Conservation (phyloP, 2,113 vertebrate species). For the Charina bottae region DNA sequence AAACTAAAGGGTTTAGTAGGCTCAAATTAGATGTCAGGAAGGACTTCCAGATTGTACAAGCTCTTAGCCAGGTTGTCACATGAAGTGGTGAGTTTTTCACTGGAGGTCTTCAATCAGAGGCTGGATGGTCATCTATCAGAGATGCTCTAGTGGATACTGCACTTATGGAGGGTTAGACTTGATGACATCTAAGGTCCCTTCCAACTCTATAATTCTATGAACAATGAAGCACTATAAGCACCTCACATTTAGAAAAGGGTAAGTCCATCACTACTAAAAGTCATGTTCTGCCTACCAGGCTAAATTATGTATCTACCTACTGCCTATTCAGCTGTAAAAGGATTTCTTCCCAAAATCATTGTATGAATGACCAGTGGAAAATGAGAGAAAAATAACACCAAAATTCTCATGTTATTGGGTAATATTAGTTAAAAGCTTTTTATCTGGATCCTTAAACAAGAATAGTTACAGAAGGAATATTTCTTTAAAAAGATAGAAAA, state of each 20-base stretch:
- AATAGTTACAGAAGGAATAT: constrained; percentile 48
- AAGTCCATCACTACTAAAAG: background rate
- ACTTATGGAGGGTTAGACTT: background rate
- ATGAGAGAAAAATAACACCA: constrained; percentile 54
- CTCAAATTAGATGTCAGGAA: background rate
- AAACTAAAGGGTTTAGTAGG: no score
- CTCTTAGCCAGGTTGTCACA: background rate
- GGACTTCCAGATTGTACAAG: background rate
- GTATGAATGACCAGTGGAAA: constrained; percentile 7
- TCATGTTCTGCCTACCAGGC: background rate
- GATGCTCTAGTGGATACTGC: background rate
- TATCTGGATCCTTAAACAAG: constrained; percentile 49
- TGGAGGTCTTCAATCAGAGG: background rate
- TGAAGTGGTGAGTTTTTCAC: background rate
- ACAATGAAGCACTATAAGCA: background rate
- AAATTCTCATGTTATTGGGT: constrained; percentile 25
- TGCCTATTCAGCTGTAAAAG: constrained; percentile 40
- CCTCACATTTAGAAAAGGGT: background rate
- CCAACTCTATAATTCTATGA: background rate
- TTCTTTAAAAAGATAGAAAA: constrained; percentile 15
- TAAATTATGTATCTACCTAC: constrained; percentile 10
- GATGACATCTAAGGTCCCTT: background rate
- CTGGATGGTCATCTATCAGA: background rate
- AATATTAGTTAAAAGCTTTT: constrained; percentile 62
- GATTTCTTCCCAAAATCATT: constrained; percentile 44